A percentile compares a stretch with the other conserved stretches of the same genome.
Conservation (phyloP, 2,888 invertebrate genomes). For the Corythucha ciliata region DNA sequence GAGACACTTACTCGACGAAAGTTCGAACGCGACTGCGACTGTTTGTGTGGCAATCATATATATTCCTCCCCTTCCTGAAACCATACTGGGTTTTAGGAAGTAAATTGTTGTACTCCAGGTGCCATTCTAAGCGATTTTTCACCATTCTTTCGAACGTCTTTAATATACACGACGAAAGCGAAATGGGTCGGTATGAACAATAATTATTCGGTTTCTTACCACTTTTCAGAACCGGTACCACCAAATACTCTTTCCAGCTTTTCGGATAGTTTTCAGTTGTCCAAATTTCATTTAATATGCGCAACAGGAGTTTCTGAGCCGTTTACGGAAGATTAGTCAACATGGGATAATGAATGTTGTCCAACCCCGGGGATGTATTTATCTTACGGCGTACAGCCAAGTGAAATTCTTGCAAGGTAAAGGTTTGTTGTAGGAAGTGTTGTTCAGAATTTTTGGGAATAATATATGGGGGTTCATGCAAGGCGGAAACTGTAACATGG, state of each 20-base stretch:
- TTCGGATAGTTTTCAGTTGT: conserved; percentile 16
- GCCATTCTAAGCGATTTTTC: conserved; percentile 26
- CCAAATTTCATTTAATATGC: conserved; percentile 17
- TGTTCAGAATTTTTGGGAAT: too few species aligned
- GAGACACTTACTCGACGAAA: too few species aligned
- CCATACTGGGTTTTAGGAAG: conserved; percentile 28
- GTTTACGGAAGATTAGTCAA: conserved; percentile 1
- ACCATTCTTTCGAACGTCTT: conserved; percentile 29
- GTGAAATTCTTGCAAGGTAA: neutral
- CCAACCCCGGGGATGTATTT: neutral
- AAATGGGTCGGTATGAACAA: conserved; percentile 29
- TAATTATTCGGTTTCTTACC: conserved; percentile 3
- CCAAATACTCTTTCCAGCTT: conserved; percentile 26
- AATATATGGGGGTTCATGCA: too few species aligned
- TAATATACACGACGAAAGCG: conserved; percentile 24
- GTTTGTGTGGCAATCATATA: too few species aligned
- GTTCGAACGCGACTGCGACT: too few species aligned
- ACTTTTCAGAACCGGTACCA: conserved; percentile 29
- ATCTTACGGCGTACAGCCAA: neutral
- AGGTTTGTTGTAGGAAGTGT: too few species aligned
- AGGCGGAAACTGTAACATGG: too few species aligned
- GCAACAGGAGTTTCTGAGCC: conserved; percentile 1
- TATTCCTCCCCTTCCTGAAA: conserved; percentile 22
- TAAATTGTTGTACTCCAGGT: conserved; percentile 22
- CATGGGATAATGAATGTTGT: conserved; percentile 8